phyloP scores from a whole-genome alignment of 2,797 vertebrate genomes.

The Paramormyrops hopkinsi region DNA sequence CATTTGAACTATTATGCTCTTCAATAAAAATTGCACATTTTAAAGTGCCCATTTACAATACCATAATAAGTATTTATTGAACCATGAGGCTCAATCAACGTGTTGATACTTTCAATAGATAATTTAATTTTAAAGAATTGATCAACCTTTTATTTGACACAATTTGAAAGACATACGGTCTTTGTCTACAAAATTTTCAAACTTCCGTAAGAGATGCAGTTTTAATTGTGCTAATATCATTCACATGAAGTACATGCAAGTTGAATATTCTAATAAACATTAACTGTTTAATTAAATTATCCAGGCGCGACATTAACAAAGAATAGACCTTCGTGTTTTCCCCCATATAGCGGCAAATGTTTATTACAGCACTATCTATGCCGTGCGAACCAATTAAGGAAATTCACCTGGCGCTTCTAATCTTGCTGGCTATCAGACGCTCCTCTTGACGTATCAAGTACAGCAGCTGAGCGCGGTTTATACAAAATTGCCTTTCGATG shows the following conservation, averaged over 20 bases:
- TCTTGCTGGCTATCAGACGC: background rate
- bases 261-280: constrained; percentile 6
- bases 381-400: background rate
- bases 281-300: constrained; percentile 44
- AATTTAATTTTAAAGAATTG: background rate
- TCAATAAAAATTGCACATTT: background rate
- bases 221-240: background rate
- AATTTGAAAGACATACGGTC: background rate
- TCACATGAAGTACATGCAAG: background rate
- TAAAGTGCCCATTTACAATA: background rate
- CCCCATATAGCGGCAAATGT: constrained; percentile 24
- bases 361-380: background rate
- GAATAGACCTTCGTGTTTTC: background rate
- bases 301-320: background rate
- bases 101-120: background rate
- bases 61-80: background rate
- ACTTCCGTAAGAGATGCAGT: background rate
- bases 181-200: background rate
- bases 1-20: background rate
- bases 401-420: background rate
- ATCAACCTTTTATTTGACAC: background rate
- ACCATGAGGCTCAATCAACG: background rate
- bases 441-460: background rate
- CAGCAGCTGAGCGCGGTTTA: background rate
- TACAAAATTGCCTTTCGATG: background rate